Base-by-base conservation (phyloP, 1,140 invertebrate species). In the Elysia chlorotica region DNA sequence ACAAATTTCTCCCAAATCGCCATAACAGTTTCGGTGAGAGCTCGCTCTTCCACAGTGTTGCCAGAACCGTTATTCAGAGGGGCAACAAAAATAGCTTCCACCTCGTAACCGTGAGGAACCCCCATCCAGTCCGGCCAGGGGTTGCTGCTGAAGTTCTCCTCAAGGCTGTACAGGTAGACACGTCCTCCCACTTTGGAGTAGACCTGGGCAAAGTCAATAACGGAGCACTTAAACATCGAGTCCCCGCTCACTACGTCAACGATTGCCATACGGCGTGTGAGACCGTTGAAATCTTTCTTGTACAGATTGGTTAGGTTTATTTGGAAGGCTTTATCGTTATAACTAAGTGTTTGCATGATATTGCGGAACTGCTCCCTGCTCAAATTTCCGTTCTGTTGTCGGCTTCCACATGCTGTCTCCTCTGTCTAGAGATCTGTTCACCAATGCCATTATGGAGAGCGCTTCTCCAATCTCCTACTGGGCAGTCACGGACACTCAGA, bases 111-210 rank as follows among this genome's bases (percentile, higher is more conserved):
- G 86, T 98, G 96, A 90, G 97, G 93, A 0, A 95, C 94, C 5
- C 96, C 96, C 67, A 96, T 95, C 96, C 96, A 98, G 66, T 91
- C 92, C 0, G 96, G 96, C 96, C 96, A 98, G 0, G 93, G 93
- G 84, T 94, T 95, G 74, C 91, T 74, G 17, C 48, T 54, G 25
- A 70, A 41, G 5, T 76, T 68, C 36, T 81, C 75, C 41, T 79
- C 71, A 56, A 82, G 82, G 14, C 76, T 73, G 59, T 84, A 84
- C 71, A 85, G 28, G 61, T 81, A 85, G 5, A 79, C 78, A 2
- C 73, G 37, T 5, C 72, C 23, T 56, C 38, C 23, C 10, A 62
- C 1, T 2, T 54, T 59, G 19, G 69, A 37, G 61, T 77, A 73
- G 1, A 33, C 33, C 23, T 48, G 23, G 10, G 79, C 81, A 35